Percentiles rank a stretch among this genome's conserved stretches.
phyloP scores from a whole-genome alignment of 2,888 invertebrate genomes.

The Neoscelio sp. region DNA sequence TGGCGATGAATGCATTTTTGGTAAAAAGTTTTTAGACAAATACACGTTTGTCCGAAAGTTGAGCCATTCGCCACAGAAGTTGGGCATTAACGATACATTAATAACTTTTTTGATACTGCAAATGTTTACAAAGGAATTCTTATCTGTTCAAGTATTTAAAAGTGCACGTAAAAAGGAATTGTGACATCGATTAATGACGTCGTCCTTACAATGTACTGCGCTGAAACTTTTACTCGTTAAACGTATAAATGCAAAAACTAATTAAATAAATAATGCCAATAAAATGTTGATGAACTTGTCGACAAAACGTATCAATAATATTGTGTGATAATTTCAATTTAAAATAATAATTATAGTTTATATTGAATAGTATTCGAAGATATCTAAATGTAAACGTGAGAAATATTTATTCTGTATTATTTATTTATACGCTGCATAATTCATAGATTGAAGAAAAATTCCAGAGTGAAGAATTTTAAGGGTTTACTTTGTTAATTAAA shows the following conservation, averaged over 20 bases:
- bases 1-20: not conserved
- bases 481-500: no score
- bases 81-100: slow-evolving; percentile 27
- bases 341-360: no score
- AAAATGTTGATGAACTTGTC: not conserved
- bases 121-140: slow-evolving; percentile 33
- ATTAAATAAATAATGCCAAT: not conserved
- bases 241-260: not conserved
- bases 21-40: slow-evolving; percentile 9
- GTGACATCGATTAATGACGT: slow-evolving; percentile 32
- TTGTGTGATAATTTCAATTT: not conserved
- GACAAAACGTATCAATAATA: not conserved
- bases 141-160: slow-evolving; percentile 38
- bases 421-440: no score
- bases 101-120: slow-evolving; percentile 31
- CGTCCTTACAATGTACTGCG: not conserved
- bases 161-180: slow-evolving; percentile 20
- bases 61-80: not conserved
- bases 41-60: slow-evolving; percentile 2
- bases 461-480: no score
- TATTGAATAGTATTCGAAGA: no score
- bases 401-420: no score
- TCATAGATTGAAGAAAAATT: no score
- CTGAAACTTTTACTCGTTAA: slow-evolving; percentile 19
- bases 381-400: no score